These are phyloP conservation scores for Euclidia mi DNA, from an alignment of 2,888 invertebrate genomes.

Conservation along the genomic window DNA sequence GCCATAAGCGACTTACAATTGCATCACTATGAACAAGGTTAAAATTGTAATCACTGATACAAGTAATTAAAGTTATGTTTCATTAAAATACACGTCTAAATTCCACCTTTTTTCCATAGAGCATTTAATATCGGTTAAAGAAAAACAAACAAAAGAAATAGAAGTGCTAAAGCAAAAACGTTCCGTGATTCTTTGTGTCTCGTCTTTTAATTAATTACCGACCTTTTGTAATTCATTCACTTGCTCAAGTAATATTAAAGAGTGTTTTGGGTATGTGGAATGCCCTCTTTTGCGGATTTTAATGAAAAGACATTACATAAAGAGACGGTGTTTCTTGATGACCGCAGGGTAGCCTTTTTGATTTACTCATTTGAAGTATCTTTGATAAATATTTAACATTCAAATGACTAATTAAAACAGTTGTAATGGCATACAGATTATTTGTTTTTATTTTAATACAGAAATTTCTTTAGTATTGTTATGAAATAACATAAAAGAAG, in stretches of 20 bases:
- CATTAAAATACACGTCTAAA: not conserved
- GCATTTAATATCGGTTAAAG: slow-evolving; percentile 23
- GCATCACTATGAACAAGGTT: too few relatives aligned
- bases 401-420: too few relatives aligned
- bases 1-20: too few relatives aligned
- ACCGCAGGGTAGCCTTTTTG: too few relatives aligned
- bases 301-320: not conserved
- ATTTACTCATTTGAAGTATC: too few relatives aligned
- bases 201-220: slow-evolving; percentile 41
- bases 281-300: slow-evolving; percentile 3
- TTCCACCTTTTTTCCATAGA: slow-evolving; percentile 8
- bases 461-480: too few relatives aligned
- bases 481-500: too few relatives aligned
- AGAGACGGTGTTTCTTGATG: too few relatives aligned
- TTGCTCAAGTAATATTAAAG: slow-evolving; percentile 27
- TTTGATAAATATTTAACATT: too few relatives aligned
- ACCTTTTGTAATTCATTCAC: slow-evolving; percentile 25
- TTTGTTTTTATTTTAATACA: too few relatives aligned
- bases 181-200: slow-evolving; percentile 25
- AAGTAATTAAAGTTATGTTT: not conserved
- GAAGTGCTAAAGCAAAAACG: slow-evolving; percentile 12
- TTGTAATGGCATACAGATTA: too few relatives aligned
- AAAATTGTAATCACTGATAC: too few relatives aligned
- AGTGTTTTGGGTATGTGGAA: slow-evolving; percentile 18
- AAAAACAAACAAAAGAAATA: slow-evolving; percentile 21